Evolutionary conservation across 2,113 vertebrate genomes (phyloP), one percentile per base, ranked within the genome.

Genomic region (Equus quagga): DNA sequence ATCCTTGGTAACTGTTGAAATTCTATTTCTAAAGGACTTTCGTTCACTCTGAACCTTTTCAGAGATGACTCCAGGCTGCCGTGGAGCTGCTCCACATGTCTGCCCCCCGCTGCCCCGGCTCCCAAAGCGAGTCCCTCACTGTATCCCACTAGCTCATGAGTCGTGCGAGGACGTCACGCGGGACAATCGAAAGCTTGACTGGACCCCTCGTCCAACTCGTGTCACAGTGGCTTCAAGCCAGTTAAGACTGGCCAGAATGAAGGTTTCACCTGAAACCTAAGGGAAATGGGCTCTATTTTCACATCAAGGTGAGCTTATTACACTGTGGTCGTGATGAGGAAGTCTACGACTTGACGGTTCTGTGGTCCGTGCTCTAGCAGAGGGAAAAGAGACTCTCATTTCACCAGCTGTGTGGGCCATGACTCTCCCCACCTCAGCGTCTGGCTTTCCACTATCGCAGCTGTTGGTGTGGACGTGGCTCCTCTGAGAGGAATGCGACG

Each of bases 221-320:
- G 56, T 1, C 64, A 14, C 24, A 10, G 18, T 23, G 26, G 41
- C 28, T 26, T 6, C 7, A 5, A 21, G 24, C 23, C 19, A 11
- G 21, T 15, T 18, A 36, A 54, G 23, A 56, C 26, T 3, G 11
- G 21, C 44, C 31, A 9, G 26, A 14, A 18, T 5, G 31, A 8
- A 26, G 76, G 23, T 44, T 36, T 82, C 17, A 3, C 36, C 33
- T 60, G 18, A 76, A 33, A 24, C 18, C n/a, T 14, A 12, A 31
- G 75, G 24, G 44, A 69, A 54, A 21, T 26, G 33, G 24, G 11
- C 72, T 70, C 13, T 58, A 10, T 21, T 11, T 76, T 60, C 9
- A 10, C 0, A 8, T 7, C 41, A 8, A 10, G 23, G 7, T 28
- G 15, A 36, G 13, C 15, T 23, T 13, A 19, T 13, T 3, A 1